These are phyloP conservation scores for Acanthosepion pharaonis DNA, from an alignment of 2,888 invertebrate genomes.

Conservation along the genomic window DNA sequence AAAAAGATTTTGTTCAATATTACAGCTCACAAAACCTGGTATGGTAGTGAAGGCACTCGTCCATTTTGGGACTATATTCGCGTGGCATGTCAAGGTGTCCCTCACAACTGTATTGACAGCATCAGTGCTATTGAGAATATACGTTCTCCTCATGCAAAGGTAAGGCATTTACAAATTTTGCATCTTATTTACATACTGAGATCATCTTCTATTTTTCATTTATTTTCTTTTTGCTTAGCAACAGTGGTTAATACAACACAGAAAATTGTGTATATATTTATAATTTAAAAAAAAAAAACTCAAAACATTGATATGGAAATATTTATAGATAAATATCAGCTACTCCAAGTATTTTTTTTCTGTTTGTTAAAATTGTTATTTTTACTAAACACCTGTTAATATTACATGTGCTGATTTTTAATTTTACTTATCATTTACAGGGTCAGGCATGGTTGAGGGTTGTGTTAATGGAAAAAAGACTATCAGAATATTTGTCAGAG, in stretches of 20 bases:
- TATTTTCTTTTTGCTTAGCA: no score
- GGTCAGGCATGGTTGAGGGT: conserved; percentile 68
- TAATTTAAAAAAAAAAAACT: no score
- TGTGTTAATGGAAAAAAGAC: conserved; percentile 68
- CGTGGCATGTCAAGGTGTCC: conserved; percentile 57
- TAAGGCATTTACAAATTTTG: conserved; percentile 47
- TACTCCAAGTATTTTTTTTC: neutral
- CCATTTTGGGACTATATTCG: conserved; percentile 65
- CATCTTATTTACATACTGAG: neutral
- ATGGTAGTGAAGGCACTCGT: conserved; percentile 57
- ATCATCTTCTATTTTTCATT: no score
- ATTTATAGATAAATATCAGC: no score
- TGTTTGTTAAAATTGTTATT: neutral
- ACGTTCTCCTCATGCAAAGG: conserved; percentile 63
- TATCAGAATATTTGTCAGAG: conserved; percentile 63
- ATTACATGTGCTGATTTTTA: neutral
- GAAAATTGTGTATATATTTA: no score
- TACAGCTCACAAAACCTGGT: conserved; percentile 63
- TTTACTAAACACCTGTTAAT: neutral
- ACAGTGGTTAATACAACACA: no score
- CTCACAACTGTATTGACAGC: conserved; percentile 62
- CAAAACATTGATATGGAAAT: no score
- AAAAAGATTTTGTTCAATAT: neutral
- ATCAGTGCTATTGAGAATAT: conserved; percentile 63
- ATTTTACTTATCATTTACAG: conserved; percentile 52